Percentiles rank a stretch among this genome's conserved stretches.
These are phyloP conservation scores for Muricea muricata DNA, from an alignment of 92 coral and sea anemone genomes.

Conservation along the genomic window DNA sequence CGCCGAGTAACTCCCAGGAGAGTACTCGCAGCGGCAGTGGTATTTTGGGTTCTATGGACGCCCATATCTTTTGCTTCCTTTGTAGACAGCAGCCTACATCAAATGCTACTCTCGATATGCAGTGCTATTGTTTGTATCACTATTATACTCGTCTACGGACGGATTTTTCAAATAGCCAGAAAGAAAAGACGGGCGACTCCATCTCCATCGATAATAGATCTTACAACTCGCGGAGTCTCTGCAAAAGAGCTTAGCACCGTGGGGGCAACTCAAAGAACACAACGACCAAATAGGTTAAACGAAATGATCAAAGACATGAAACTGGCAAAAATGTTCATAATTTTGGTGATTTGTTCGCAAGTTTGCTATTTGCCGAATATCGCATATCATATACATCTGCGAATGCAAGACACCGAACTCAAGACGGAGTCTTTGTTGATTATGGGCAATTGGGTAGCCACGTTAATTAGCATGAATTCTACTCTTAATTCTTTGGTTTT, in stretches of 20 bases:
- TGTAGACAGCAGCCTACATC: background rate
- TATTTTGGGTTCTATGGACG: background rate
- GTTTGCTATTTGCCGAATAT: constrained; percentile 13
- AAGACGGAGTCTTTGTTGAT: constrained; percentile 11
- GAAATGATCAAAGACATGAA: constrained; percentile 21
- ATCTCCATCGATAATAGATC: background rate
- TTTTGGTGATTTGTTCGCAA: constrained; percentile 15
- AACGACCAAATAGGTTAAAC: background rate
- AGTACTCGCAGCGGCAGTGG: background rate
- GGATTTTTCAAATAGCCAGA: constrained; percentile 33
- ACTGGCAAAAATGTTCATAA: constrained; percentile 19
- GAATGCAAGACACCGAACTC: background rate
- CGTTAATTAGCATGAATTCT: constrained; percentile 29
- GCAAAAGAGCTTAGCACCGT: background rate
- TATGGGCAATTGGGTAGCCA: constrained; percentile 10
- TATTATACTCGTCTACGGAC: constrained; percentile 7
- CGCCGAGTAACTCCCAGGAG: background rate
- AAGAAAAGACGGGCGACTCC: constrained; percentile 1
- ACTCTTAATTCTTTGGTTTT: constrained; percentile 30
- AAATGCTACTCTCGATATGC: background rate
- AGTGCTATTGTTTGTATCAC: background rate
- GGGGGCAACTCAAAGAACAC: background rate
- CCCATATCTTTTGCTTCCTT: background rate
- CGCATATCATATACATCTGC: background rate
- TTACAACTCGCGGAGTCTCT: background rate